These are phyloP conservation scores for Pyxicephalus adspersus DNA, from an alignment of 2,113 vertebrate genomes.

Conservation along the genomic window DNA sequence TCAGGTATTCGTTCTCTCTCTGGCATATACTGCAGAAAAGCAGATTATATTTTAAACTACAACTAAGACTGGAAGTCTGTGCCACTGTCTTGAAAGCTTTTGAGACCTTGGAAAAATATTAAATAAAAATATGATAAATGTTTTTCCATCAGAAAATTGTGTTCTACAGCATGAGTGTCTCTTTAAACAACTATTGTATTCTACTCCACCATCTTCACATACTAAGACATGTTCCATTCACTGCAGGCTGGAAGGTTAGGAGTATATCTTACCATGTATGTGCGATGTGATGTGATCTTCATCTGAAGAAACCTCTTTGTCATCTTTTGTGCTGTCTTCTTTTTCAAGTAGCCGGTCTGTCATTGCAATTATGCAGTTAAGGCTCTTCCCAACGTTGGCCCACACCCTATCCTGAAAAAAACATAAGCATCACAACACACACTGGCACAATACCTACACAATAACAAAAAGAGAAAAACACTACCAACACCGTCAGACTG, in stretches of 20 bases:
- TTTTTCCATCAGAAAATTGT: constrained; percentile 31
- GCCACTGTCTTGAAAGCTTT: no score
- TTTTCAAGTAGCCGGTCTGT: constrained; percentile 90
- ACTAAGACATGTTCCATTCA: constrained; percentile 42
- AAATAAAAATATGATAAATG: constrained; percentile 59
- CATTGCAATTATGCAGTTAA: constrained; percentile 93
- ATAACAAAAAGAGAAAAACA: neutral
- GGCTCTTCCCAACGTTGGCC: constrained; percentile 91
- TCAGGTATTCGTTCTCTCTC: no score
- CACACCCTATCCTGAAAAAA: constrained; percentile 93
- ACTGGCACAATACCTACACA: constrained; percentile 7
- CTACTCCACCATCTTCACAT: constrained; percentile 9
- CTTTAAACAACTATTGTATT: constrained; percentile 33
- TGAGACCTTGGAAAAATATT: constrained; percentile 57
- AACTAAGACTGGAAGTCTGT: constrained; percentile 42
- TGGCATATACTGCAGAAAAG: no score
- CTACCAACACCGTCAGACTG: neutral
- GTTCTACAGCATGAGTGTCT: constrained; percentile 30
- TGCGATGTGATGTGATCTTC: constrained; percentile 77
- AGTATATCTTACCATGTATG: constrained; percentile 76
- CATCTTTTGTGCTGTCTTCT: constrained; percentile 63
- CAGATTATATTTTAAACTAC: constrained; percentile 54
- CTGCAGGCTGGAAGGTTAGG: constrained; percentile 43
- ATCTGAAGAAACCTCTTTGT: constrained; percentile 59
- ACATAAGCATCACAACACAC: constrained; percentile 64